Evolutionary conservation across 2,797 vertebrate genomes (phyloP).

Genomic region (Limnodromus scolopaceus): DNA sequence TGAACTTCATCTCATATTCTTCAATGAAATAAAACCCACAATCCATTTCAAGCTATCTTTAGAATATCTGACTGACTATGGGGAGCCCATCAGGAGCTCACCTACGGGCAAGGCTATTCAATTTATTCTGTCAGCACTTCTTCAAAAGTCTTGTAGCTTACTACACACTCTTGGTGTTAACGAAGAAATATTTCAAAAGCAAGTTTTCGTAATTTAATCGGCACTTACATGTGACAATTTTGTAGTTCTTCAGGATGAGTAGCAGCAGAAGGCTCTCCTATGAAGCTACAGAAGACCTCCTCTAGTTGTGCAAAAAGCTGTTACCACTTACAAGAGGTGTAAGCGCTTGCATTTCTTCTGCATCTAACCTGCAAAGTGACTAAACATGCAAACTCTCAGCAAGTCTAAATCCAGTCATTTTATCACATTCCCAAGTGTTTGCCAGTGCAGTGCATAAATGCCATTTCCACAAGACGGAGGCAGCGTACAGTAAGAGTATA

Average conservation of each 20-base stretch:
- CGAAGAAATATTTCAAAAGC: not conserved
- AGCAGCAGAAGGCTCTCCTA: not conserved
- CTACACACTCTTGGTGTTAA: not conserved
- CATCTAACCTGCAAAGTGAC: not conserved
- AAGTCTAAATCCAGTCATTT: not conserved
- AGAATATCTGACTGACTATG: not conserved
- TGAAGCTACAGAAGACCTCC: not conserved
- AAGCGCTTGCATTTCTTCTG: not conserved
- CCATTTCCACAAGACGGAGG: not conserved
- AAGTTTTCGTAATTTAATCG: not conserved
- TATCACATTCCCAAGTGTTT: not conserved
- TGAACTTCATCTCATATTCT: not conserved
- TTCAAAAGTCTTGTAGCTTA: not conserved
- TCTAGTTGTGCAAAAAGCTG: not conserved
- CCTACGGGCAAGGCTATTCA: not conserved
- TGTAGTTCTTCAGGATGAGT: not conserved
- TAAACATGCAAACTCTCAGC: not conserved
- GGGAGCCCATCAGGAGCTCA: not conserved
- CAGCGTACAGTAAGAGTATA: not conserved
- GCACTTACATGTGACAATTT: not conserved
- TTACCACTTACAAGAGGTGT: not conserved
- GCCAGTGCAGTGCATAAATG: not conserved
- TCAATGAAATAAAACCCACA: not conserved
- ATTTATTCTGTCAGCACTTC: not conserved
- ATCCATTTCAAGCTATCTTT: not conserved